Base-by-base conservation (phyloP, 2,797 vertebrate genomes). In the Falco concolor region DNA sequence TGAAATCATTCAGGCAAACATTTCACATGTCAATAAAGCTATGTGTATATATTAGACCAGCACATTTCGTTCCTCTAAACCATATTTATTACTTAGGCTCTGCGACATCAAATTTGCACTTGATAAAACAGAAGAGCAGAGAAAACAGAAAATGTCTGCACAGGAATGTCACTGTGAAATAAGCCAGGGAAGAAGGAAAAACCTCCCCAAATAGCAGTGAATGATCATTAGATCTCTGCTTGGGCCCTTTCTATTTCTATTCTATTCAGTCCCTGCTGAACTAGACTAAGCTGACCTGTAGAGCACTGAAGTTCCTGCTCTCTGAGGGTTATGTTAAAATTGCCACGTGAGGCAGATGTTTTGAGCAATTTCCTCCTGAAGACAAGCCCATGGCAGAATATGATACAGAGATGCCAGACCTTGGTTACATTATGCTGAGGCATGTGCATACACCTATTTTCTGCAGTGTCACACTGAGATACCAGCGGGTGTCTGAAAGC, bases 11-110 rank as follows among this genome's bases (percentile, higher is more conserved):
- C 86, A 80, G 86, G 52, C 56, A 85, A 96, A 89, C 78, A 90
- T 87, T 95, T 96, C 93, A 92, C 95, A 90, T 94, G 90, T 84
- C 95, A 94, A 19, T 94, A 95, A 83, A 90, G 50, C 74, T 70
- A 4, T 80, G 72, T 87, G 83, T 90, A 18, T 86, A 56, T 38
- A 27, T 87, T 84, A 91, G 32, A 52, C 63, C 60, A 44, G 90
- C 77, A 89, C 53, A 44, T 79, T 75, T 93, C 32, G 57, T 91
- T 95, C 91, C 64, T 87, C 64, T 61, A 50, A 89, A 54, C 42
- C 3, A 0, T 82, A 68, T 82, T 89, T 90, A 30, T 92, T 77
- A 24, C 88, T 95, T 56, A 32, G 88, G 70, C 49, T 60, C 61
- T 76, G 61, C 70, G 44, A 42, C 83, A 91, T 90, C 75, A 12